Evolutionary conservation across 1,140 invertebrate species (phyloP).

Genomic region (Hirudo medicinalis): DNA sequence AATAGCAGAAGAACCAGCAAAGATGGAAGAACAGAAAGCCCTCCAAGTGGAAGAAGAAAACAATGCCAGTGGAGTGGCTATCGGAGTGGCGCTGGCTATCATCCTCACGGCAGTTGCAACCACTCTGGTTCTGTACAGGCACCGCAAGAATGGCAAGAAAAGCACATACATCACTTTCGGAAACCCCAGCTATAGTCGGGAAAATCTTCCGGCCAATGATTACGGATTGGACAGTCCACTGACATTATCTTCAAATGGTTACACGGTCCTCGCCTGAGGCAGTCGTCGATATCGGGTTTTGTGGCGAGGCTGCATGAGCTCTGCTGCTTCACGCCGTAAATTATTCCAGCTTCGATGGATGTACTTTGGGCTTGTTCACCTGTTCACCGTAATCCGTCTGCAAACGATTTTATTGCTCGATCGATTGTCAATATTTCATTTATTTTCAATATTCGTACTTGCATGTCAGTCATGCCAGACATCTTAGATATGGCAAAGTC

Average conservation of each 20-base stretch:
- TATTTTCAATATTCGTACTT: too few species aligned
- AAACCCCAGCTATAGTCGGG: constrained; percentile 22
- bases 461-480: too few species aligned
- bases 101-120: constrained; percentile 14
- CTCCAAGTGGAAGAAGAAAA: neutral
- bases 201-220: constrained; percentile 22
- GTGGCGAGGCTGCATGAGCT: too few species aligned
- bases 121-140: constrained; percentile 16
- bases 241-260: constrained; percentile 22
- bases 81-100: constrained; percentile 17
- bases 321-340: too few species aligned
- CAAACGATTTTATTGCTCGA: too few species aligned
- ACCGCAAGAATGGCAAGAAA: constrained; percentile 19
- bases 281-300: too few species aligned
- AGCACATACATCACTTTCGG: constrained; percentile 23
- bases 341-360: too few species aligned
- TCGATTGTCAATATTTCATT: too few species aligned
- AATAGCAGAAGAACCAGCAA: neutral
- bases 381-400: too few species aligned
- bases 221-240: constrained; percentile 22
- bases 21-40: constrained; percentile 2
- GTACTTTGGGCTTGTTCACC: too few species aligned
- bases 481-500: too few species aligned
- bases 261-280: constrained; percentile 22
- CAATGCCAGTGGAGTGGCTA: constrained; percentile 16